Conservation (phyloP, 2,888 invertebrate genomes). For the Pegoplata infirma region DNA sequence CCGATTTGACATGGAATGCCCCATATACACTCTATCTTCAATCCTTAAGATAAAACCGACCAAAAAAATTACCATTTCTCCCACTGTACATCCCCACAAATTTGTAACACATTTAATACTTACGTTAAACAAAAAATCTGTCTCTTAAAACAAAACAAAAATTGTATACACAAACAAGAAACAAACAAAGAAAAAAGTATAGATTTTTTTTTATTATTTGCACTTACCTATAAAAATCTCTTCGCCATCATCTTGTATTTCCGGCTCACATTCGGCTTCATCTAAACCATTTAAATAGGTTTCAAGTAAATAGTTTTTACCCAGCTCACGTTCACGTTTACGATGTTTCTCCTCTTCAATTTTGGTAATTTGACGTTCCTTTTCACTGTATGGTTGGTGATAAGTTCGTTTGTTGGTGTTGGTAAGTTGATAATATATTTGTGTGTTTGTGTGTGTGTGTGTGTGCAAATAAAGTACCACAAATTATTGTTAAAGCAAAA, state of each 20-base stretch:
- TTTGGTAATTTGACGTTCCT: conserved; percentile 88
- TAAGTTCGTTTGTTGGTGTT: background rate
- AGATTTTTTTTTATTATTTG: too few relatives aligned
- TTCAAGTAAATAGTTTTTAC: conserved; percentile 88
- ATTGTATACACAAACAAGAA: too few relatives aligned
- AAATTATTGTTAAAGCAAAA: conserved; percentile 55
- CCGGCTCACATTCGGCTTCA: conserved; percentile 75
- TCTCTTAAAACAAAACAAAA: too few relatives aligned
- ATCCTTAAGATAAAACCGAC: too few relatives aligned
- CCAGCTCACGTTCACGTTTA: conserved; percentile 85
- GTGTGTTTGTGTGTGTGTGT: conserved; percentile 1
- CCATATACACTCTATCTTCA: too few relatives aligned
- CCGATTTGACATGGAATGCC: too few relatives aligned
- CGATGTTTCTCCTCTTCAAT: conserved; percentile 88
- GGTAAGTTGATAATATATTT: background rate
- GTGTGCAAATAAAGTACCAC: conserved; percentile 32
- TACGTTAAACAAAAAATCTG: too few relatives aligned
- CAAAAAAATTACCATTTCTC: too few relatives aligned
- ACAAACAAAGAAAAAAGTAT: too few relatives aligned
- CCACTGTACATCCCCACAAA: too few relatives aligned
- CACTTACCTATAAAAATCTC: conserved; percentile 67
- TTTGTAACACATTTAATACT: too few relatives aligned
- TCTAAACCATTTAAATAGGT: conserved; percentile 84
- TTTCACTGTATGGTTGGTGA: conserved; percentile 81
- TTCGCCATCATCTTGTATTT: conserved; percentile 59